These are phyloP conservation scores for Oxyteleia sp. DNA, from an alignment of 2,888 invertebrate genomes.

Conservation along the genomic window DNA sequence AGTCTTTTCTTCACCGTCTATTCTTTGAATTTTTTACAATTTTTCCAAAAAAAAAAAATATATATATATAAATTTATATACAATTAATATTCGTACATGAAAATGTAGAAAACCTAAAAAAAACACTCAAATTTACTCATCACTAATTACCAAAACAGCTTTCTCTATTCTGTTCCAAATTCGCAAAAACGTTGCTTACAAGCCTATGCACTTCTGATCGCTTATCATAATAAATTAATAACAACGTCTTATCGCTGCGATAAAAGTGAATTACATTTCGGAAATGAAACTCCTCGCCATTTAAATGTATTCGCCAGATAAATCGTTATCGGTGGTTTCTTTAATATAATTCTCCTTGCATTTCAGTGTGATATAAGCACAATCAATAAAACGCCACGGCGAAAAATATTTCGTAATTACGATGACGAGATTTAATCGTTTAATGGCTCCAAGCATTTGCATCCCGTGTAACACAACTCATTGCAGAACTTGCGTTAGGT, in stretches of 20 bases:
- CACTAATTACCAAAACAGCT: too few species aligned
- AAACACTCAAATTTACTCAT: too few species aligned
- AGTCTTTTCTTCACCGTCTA: too few species aligned
- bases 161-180: too few species aligned
- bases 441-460: conserved; percentile 37
- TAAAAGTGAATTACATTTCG: conserved; percentile 40
- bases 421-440: conserved; percentile 52
- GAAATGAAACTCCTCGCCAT: conserved; percentile 2
- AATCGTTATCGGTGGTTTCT: conserved; percentile 28
- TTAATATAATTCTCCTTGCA: conserved; percentile 35
- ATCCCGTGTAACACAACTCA: conserved; percentile 17
- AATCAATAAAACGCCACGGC: conserved; percentile 32
- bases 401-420: conserved; percentile 49
- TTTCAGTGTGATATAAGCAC: conserved; percentile 8
- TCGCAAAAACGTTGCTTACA: too few species aligned
- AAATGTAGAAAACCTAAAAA: too few species aligned
- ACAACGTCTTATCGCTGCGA: conserved; percentile 39
- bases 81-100: too few species aligned
- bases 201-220: too few species aligned
- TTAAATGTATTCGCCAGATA: conserved; percentile 17
- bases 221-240: conserved; percentile 32
- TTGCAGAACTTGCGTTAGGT: conserved; percentile 55
- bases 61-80: too few species aligned
- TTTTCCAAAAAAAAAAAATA: too few species aligned
- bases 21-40: too few species aligned